These are phyloP conservation scores for Melanotaenia trifasciata DNA, from an alignment of 2,797 vertebrate species.

Conservation along the genomic window DNA sequence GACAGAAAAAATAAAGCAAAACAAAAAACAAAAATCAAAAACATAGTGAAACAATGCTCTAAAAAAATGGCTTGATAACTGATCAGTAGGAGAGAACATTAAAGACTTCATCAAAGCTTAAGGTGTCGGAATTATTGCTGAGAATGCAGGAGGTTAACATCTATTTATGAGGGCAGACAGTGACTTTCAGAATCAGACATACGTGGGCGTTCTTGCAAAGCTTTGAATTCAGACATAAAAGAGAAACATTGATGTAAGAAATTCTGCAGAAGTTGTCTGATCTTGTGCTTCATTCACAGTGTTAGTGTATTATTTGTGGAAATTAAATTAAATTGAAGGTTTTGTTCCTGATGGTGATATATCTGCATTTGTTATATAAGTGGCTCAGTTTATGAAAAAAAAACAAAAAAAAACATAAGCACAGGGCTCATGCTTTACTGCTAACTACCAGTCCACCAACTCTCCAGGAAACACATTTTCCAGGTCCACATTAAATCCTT, in stretches of 20 bases:
- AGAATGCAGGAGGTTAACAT: conserved; percentile 51
- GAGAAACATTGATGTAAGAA: conserved; percentile 67
- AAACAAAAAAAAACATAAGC: not conserved
- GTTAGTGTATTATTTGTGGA: conserved; percentile 49
- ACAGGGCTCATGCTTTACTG: not conserved
- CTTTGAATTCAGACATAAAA: conserved; percentile 78
- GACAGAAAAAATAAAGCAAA: not conserved
- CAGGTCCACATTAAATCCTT: conserved; percentile 11
- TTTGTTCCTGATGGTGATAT: conserved; percentile 31
- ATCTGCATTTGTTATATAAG: conserved; percentile 27
- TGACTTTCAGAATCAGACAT: conserved; percentile 63
- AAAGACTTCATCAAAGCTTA: conserved; percentile 24
- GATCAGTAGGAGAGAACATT: conserved; percentile 31
- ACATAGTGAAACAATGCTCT: conserved; percentile 1
- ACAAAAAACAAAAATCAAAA: too few species aligned
- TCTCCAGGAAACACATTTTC: conserved; percentile 27
- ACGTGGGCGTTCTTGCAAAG: conserved; percentile 67
- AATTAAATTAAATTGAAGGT: conserved; percentile 46
- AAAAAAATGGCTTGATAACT: conserved; percentile 33
- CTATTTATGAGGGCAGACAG: conserved; percentile 54
- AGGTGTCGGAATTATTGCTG: conserved; percentile 34
- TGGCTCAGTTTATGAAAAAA: conserved; percentile 31
- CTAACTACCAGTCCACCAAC: not conserved
- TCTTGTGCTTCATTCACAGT: conserved; percentile 56
- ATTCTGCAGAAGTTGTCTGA: conserved; percentile 56